Base-by-base conservation (phyloP, 2,113 vertebrate genomes). In the Rallus limicola region DNA sequence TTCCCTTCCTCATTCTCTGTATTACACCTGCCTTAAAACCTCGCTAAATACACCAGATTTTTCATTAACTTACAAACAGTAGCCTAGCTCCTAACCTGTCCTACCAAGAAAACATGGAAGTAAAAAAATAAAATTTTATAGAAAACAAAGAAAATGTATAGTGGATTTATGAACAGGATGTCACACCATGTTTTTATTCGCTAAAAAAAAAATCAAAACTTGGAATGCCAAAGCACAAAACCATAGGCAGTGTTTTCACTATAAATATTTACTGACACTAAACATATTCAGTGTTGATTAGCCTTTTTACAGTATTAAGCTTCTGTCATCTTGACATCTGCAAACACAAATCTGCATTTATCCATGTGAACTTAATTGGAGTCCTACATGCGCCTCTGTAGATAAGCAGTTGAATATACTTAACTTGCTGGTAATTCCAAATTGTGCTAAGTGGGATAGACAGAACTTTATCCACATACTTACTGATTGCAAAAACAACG, bases 211-310 rank as follows among this genome's bases (percentile, higher is more conserved):
- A 96, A 79, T 60, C 48, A 93, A 63, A 93, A 86, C 76, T 81
- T 60, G 58, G 80, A 97, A 92, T 93, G 92, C 72, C 74, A 95
- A 90, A 76, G 83, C 94, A 82, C 55, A 92, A 86, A 95, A 92
- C 63, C 81, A 71, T 69, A 62, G 46, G 90, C 85, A 90, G 62
- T 50, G 85, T 95, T 97, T 97, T 96, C 92, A 94, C 86, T 85
- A 75, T 58, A 97, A 97, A 97, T 97, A 97, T 96, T 97, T 97
- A 96, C 93, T 96, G 96, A 97, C 96, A 97, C 94, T 97, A 97
- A 96, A 96, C 93, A 97, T 97, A 98, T 98, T 97, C 97, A 96
- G 95, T 88, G 97, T 97, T 97, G 97, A 98, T 98, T 97, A 96
- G 97, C 82, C 97, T 95, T 97, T 98, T 97, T 97, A 96, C 93